phyloP scores from a whole-genome alignment of 1,140 invertebrate genomes.

The Pygmarrhopalites habei region DNA sequence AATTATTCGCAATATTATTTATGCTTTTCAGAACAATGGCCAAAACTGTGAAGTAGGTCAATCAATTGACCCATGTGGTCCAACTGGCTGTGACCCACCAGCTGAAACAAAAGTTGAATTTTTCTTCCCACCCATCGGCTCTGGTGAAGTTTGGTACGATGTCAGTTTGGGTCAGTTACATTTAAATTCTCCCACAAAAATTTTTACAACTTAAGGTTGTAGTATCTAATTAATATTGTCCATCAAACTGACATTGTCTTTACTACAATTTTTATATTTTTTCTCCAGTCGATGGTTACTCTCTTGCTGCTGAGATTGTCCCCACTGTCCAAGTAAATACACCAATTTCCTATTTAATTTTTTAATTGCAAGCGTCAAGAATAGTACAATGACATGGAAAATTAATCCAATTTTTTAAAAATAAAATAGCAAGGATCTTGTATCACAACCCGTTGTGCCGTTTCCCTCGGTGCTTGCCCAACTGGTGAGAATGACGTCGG shows the following conservation, averaged over 20 bases:
- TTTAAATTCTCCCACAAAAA: too few relatives aligned
- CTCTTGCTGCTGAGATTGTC: slow-evolving; percentile 30
- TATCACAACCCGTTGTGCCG: slow-evolving; percentile 17
- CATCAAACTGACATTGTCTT: too few relatives aligned
- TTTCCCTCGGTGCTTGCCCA: slow-evolving; percentile 22
- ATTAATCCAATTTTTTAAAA: not conserved
- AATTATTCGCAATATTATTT: too few relatives aligned
- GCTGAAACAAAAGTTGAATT: slow-evolving; percentile 38
- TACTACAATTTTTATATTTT: too few relatives aligned
- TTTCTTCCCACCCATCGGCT: slow-evolving; percentile 13
- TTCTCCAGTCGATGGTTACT: slow-evolving; percentile 32
- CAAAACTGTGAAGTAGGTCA: slow-evolving; percentile 35
- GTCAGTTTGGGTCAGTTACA: slow-evolving; percentile 18
- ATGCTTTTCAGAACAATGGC: too few relatives aligned
- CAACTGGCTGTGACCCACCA: slow-evolving; percentile 32
- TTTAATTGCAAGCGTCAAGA: not conserved
- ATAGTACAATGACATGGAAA: not conserved
- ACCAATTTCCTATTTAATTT: not conserved
- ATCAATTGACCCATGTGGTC: slow-evolving; percentile 19
- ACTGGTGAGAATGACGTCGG: slow-evolving; percentile 24
- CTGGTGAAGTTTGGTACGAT: slow-evolving; percentile 32
- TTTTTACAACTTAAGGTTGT: too few relatives aligned
- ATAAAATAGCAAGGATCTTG: slow-evolving; percentile 22
- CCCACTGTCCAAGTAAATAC: slow-evolving; percentile 22
- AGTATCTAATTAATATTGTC: too few relatives aligned